Evolutionary conservation across 2,888 invertebrate species (phyloP).

Genomic region (Trichopoda pennipes): DNA sequence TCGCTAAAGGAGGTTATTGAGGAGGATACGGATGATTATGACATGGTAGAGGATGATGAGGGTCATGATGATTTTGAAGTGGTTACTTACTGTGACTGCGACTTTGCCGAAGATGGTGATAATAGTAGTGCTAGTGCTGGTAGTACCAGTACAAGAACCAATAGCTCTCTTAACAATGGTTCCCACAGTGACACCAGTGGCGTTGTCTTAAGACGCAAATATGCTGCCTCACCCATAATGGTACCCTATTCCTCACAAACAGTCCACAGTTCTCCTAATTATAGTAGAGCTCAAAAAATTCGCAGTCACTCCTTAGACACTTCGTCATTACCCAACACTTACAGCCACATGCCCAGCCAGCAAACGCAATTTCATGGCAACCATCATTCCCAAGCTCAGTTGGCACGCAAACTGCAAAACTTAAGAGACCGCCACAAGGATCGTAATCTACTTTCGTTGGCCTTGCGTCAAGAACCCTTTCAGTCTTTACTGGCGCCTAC

Average conservation of each 20-base stretch:
- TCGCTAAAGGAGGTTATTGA: constrained; percentile 50
- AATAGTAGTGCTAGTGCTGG: constrained; percentile 72
- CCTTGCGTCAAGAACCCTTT: constrained; percentile 80
- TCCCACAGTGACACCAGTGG: constrained; percentile 67
- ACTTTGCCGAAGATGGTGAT: constrained; percentile 77
- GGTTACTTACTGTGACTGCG: constrained; percentile 76
- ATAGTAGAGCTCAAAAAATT: constrained; percentile 73
- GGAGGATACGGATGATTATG: constrained; percentile 66
- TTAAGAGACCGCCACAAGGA: constrained; percentile 73
- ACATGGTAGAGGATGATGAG: constrained; percentile 74
- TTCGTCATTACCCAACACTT: constrained; percentile 70
- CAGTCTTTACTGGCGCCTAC: constrained; percentile 78
- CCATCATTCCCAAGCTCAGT: constrained; percentile 63
- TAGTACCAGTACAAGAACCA: constrained; percentile 70
- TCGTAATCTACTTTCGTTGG: constrained; percentile 77
- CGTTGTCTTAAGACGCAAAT: constrained; percentile 78
- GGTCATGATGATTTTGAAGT: constrained; percentile 78
- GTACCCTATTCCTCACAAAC: constrained; percentile 69
- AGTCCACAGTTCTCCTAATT: constrained; percentile 17
- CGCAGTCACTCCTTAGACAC: constrained; percentile 79
- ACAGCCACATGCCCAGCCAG: constrained; percentile 69
- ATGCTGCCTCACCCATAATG: constrained; percentile 76
- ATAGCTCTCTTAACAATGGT: constrained; percentile 54
- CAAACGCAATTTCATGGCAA: constrained; percentile 65
- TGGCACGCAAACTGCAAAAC: constrained; percentile 72